phyloP scores from a whole-genome alignment of 2,797 vertebrate species.

The Bufotes viridis region DNA sequence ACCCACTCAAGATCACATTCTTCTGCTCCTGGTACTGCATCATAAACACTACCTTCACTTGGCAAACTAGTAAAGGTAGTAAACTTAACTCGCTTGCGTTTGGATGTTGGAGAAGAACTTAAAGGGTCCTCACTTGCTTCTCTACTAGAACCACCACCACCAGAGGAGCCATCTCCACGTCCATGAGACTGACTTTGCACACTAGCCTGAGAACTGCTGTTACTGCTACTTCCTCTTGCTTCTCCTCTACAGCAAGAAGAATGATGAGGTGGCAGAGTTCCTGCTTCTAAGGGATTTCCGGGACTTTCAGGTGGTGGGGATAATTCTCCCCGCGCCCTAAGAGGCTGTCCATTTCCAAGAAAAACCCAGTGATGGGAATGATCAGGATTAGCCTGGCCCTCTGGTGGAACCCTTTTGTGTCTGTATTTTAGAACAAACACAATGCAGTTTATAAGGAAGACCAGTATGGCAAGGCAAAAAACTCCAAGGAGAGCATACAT shows the following conservation, averaged over 20 bases:
- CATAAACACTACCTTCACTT: constrained; percentile 93
- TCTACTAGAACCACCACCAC: constrained; percentile 88
- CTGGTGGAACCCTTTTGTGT: constrained; percentile 94
- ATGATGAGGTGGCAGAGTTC: constrained; percentile 65
- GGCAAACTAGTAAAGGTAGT: constrained; percentile 96
- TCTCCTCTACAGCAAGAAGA: constrained; percentile 93
- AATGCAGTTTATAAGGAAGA: constrained; percentile 99
- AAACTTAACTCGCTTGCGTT: constrained; percentile 97
- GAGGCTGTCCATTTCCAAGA: constrained; percentile 92
- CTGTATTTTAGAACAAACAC: constrained; percentile 97
- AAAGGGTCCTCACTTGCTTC: constrained; percentile 90
- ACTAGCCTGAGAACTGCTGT: constrained; percentile 95
- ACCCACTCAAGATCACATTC: constrained; percentile 97
- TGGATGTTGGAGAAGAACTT: constrained; percentile 95
- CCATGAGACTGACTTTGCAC: constrained; percentile 97
- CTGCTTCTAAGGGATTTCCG: constrained; percentile 84
- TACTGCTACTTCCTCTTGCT: constrained; percentile 88
- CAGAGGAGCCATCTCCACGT: constrained; percentile 91
- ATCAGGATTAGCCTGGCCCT: constrained; percentile 98
- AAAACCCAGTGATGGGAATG: constrained; percentile 99
- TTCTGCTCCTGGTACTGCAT: constrained; percentile 92
- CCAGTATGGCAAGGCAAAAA: constrained; percentile 96
- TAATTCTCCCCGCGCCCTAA: constrained; percentile 88
- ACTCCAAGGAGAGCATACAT: constrained; percentile 97
- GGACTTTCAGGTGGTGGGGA: constrained; percentile 87